Percentiles rank a stretch among this genome's conserved stretches.
These are phyloP conservation scores for Zapus hudsonius DNA, from an alignment of 2,113 vertebrate genomes.

Conservation along the genomic window DNA sequence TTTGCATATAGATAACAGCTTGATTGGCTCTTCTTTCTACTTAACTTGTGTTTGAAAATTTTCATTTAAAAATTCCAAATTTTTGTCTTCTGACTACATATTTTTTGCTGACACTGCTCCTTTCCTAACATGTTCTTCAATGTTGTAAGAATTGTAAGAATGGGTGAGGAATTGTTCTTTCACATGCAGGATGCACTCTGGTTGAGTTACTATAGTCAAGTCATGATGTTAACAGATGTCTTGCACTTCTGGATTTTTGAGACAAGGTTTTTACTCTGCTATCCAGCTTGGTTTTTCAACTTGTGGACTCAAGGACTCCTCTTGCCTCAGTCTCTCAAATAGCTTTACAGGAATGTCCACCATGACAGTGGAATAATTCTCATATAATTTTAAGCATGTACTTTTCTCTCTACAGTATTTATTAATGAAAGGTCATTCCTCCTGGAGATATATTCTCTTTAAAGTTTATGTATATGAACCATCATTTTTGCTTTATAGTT, in stretches of 20 bases:
- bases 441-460: conserved; percentile 9
- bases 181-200: too few species aligned
- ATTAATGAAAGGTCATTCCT: neutral
- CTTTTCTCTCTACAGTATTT: neutral
- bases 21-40: neutral
- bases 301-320: neutral
- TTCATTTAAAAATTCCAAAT: neutral
- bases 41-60: neutral
- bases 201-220: too few species aligned
- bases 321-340: neutral
- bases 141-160: neutral
- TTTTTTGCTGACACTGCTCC: neutral
- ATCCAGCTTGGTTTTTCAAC: too few species aligned
- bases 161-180: too few species aligned
- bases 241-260: too few species aligned
- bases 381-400: neutral
- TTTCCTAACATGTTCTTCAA: neutral
- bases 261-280: too few species aligned
- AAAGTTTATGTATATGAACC: neutral
- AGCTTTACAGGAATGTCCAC: neutral
- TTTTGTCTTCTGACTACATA: neutral
- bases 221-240: too few species aligned
- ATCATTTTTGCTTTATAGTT: neutral
- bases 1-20: neutral
- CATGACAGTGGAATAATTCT: neutral